Evolutionary conservation across 2,113 vertebrate species (phyloP).

Genomic region (Zosterops lateralis): DNA sequence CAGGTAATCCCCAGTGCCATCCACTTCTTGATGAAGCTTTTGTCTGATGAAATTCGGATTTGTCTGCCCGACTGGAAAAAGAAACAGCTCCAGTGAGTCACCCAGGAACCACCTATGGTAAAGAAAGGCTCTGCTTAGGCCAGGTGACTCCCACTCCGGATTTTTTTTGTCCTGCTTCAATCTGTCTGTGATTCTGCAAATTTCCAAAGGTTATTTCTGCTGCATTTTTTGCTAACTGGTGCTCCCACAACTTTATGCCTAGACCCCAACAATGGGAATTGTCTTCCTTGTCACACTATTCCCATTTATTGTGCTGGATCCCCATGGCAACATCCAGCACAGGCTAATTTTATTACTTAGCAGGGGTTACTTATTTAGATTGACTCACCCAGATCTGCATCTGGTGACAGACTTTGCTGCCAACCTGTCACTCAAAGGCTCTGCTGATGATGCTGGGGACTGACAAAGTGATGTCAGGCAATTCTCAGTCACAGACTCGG

Average conservation of each 20-base stretch:
- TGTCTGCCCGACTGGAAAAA: neutral
- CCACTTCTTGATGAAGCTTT: neutral
- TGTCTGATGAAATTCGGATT: neutral
- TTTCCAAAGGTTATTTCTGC: neutral
- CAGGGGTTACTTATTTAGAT: neutral
- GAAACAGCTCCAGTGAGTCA: neutral
- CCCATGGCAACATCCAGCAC: neutral
- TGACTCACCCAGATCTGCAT: neutral
- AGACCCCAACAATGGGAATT: fast-evolving
- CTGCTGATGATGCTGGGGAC: neutral
- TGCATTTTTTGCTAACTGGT: neutral
- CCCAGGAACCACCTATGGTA: neutral
- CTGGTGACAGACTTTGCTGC: neutral
- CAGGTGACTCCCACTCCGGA: neutral
- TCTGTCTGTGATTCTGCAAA: neutral
- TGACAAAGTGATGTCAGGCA: neutral
- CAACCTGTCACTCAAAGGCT: neutral
- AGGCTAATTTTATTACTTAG: neutral
- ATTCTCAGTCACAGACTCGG: neutral
- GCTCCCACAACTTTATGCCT: neutral
- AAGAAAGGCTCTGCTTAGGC: neutral
- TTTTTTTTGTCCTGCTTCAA: neutral
- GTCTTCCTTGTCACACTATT: neutral
- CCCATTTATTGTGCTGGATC: neutral
- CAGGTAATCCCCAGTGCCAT: neutral